phyloP scores from a whole-genome alignment of 2,797 vertebrate species.

The Gymnoscopelus microlampas region DNA sequence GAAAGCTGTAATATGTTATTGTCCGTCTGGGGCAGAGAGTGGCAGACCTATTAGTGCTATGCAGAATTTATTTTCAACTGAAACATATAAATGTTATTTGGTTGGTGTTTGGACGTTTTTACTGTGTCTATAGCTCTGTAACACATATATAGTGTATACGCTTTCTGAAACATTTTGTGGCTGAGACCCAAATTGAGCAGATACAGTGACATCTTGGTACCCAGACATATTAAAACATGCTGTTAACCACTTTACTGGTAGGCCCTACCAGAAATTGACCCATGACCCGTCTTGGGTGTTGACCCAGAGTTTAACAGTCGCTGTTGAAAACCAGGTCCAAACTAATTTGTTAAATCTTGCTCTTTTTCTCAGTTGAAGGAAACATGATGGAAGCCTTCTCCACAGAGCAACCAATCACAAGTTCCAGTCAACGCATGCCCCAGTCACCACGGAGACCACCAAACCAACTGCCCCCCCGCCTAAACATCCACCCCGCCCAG shows the following conservation, averaged over 20 bases:
- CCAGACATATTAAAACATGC: not conserved
- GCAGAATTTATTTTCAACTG: not conserved
- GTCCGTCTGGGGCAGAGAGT: slow-evolving; percentile 41
- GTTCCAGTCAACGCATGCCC: slow-evolving; percentile 87
- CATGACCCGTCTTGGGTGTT: not conserved
- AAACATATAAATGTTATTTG: not conserved
- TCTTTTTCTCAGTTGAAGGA: slow-evolving; percentile 81
- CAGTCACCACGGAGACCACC: slow-evolving; percentile 90
- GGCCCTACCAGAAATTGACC: not conserved
- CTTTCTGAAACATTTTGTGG: not conserved
- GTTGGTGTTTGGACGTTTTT: slow-evolving; percentile 3
- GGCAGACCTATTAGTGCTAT: slow-evolving; percentile 1
- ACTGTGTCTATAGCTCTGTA: not conserved
- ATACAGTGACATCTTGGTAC: not conserved
- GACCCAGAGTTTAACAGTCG: not conserved
- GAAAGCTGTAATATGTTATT: slow-evolving; percentile 58
- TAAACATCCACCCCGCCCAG: slow-evolving; percentile 88
- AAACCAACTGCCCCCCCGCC: slow-evolving; percentile 87
- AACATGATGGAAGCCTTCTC: slow-evolving; percentile 84
- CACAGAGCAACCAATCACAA: slow-evolving; percentile 86
- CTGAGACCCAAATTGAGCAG: not conserved
- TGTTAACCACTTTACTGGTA: not conserved
- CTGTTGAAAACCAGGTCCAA: not conserved
- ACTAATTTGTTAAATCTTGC: not conserved
- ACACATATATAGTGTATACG: too few species aligned